Conservation (phyloP, 1,140 invertebrate genomes). For the Drosophila parabipectinata region DNA sequence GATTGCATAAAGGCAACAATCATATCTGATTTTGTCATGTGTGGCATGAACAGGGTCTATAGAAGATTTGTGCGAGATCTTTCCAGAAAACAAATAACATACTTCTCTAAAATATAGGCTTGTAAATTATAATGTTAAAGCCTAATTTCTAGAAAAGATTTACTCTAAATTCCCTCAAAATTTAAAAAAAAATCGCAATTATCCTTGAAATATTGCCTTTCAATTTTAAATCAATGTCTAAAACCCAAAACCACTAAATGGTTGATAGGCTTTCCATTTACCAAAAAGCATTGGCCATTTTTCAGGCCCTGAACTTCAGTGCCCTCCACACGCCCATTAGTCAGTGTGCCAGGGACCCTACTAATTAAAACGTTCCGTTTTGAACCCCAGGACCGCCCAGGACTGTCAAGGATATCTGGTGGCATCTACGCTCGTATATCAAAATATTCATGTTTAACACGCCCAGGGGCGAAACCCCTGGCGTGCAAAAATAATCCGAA, state of each 20-base stretch:
- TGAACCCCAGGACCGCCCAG: neutral
- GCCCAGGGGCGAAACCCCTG: conserved; percentile 25
- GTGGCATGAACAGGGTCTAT: neutral
- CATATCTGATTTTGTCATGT: neutral
- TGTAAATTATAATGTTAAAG: too few relatives aligned
- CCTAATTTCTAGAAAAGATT: too few relatives aligned
- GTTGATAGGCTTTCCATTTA: conserved; percentile 15
- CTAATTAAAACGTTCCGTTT: conserved; percentile 51
- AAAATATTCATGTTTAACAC: conserved; percentile 50
- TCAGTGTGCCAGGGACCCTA: conserved; percentile 16
- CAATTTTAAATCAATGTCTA: neutral
- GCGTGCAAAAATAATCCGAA: conserved; percentile 52
- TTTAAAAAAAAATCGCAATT: neutral
- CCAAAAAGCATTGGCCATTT: conserved; percentile 16
- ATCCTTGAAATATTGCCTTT: neutral
- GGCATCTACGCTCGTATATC: conserved; percentile 40
- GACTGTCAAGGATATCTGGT: conserved; percentile 37
- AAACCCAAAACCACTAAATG: neutral
- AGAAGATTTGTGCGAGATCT: neutral
- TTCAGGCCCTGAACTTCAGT: neutral
- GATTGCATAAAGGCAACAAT: conserved; percentile 45
- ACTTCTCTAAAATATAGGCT: too few relatives aligned
- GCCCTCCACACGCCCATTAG: neutral
- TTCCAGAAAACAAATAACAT: neutral
- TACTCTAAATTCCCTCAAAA: neutral